phyloP scores from a whole-genome alignment of 1,140 invertebrate species.

The Acromyrmex heyeri region DNA sequence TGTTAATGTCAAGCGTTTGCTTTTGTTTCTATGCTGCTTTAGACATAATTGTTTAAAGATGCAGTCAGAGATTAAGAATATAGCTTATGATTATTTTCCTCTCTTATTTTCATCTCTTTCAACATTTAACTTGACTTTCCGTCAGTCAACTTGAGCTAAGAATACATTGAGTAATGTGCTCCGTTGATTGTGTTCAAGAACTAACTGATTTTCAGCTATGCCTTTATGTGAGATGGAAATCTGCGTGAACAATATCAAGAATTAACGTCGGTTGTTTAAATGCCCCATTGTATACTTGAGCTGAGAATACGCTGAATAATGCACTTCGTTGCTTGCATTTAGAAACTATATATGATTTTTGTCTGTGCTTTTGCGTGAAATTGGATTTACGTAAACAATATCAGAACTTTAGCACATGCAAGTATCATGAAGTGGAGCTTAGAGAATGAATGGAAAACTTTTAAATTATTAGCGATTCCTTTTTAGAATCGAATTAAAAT shows the following conservation, averaged over 20 bases:
- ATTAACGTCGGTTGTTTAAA: conserved; percentile 31
- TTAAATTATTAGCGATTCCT: not conserved
- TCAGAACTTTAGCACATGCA: not conserved
- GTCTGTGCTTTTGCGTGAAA: not conserved
- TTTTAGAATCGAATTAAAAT: conserved; percentile 1
- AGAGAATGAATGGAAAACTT: not conserved
- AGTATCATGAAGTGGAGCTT: not conserved
- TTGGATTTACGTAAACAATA: conserved; percentile 2
- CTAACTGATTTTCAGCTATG: conserved; percentile 36
- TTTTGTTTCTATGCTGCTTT: not conserved
- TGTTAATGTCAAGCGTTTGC: not conserved
- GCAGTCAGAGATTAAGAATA: not conserved
- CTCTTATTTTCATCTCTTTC: not conserved
- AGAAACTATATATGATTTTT: conserved; percentile 15
- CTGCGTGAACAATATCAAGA: conserved; percentile 40
- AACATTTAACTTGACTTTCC: conserved; percentile 24
- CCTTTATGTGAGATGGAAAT: conserved; percentile 27
- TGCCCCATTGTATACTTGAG: conserved; percentile 3
- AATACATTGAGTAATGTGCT: conserved; percentile 27
- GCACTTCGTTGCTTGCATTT: conserved; percentile 5
- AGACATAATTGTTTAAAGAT: not conserved
- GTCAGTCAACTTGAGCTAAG: conserved; percentile 9
- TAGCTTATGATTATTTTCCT: not conserved
- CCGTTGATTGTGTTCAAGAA: conserved; percentile 2
- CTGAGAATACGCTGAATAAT: conserved; percentile 32